A percentile compares a stretch with the other conserved stretches of the same genome.
These are phyloP conservation scores for Calosoma granatense DNA, from an alignment of 1,140 invertebrate genomes.

Conservation along the genomic window DNA sequence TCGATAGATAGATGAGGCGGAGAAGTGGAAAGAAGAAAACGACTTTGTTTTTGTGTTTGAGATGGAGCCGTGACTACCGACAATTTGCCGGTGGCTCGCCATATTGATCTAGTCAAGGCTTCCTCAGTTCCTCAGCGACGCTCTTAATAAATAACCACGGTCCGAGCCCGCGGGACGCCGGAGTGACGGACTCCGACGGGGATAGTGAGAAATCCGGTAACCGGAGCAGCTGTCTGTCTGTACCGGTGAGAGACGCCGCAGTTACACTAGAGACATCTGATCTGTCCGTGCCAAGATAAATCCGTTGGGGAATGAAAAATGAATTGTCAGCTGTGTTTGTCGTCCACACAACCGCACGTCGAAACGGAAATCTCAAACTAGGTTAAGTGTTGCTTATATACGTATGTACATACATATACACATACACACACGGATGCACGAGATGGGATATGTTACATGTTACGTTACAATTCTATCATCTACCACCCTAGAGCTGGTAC, in stretches of 20 bases:
- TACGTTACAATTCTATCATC: too few species aligned
- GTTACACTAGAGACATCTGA: not conserved
- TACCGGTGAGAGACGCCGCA: not conserved
- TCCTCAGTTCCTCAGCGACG: not conserved
- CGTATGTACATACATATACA: too few species aligned
- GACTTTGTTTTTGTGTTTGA: not conserved
- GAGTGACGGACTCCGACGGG: not conserved
- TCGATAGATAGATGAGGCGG: too few species aligned
- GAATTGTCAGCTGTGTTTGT: slow-evolving; percentile 8
- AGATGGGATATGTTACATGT: too few species aligned
- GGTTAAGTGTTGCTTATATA: slow-evolving; percentile 7
- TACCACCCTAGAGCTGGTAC: too few species aligned
- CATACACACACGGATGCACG: too few species aligned
- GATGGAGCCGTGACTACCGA: too few species aligned
- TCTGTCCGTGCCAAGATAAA: not conserved
- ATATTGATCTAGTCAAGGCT: not conserved
- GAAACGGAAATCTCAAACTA: slow-evolving; percentile 4
- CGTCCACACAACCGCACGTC: not conserved
- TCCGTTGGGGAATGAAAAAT: slow-evolving; percentile 3
- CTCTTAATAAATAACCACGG: not conserved
- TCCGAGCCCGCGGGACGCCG: not conserved
- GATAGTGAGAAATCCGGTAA: not conserved
- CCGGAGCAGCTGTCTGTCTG: not conserved
- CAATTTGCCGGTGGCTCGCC: too few species aligned
- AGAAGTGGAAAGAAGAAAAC: not conserved